phyloP scores from a whole-genome alignment of 2,113 vertebrate species.

The Amia ocellicauda region DNA sequence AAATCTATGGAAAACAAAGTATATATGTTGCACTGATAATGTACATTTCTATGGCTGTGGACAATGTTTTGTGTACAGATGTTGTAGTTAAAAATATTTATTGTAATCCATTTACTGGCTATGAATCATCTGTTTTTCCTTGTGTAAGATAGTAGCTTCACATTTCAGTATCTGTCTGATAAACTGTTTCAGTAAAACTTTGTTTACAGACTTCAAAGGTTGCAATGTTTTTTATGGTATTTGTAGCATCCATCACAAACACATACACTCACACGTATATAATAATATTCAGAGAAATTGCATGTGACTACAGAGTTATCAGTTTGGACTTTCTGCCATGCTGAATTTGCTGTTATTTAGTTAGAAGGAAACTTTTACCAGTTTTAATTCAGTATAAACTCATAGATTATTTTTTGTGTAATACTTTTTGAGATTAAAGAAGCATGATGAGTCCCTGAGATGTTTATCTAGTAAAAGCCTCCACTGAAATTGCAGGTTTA shows the following conservation, averaged over 20 bases:
- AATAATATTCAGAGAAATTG: too few species aligned
- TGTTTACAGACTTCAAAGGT: slow-evolving; percentile 81
- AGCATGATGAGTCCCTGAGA: too few species aligned
- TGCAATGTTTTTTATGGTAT: slow-evolving; percentile 28
- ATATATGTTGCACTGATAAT: slow-evolving; percentile 93
- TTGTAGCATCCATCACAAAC: not conserved
- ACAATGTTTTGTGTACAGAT: slow-evolving; percentile 95
- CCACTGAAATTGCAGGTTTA: too few species aligned
- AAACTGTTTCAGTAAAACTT: slow-evolving; percentile 93
- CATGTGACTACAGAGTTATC: too few species aligned
- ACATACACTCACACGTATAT: too few species aligned
- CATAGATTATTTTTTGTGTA: too few species aligned
- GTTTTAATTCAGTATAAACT: too few species aligned
- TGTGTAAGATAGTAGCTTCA: slow-evolving; percentile 93
- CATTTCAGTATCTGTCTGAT: slow-evolving; percentile 92
- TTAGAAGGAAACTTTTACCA: too few species aligned
- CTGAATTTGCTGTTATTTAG: too few species aligned
- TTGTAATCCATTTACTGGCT: slow-evolving; percentile 93
- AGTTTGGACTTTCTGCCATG: too few species aligned
- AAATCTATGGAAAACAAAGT: slow-evolving; percentile 76
- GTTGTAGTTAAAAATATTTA: slow-evolving; percentile 97
- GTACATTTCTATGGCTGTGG: slow-evolving; percentile 92
- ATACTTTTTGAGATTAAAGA: too few species aligned
- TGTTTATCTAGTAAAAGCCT: too few species aligned
- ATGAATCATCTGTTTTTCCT: slow-evolving; percentile 79